phyloP scores from a whole-genome alignment of 2,113 vertebrate species.

The Pomatorhinus ruficollis region DNA sequence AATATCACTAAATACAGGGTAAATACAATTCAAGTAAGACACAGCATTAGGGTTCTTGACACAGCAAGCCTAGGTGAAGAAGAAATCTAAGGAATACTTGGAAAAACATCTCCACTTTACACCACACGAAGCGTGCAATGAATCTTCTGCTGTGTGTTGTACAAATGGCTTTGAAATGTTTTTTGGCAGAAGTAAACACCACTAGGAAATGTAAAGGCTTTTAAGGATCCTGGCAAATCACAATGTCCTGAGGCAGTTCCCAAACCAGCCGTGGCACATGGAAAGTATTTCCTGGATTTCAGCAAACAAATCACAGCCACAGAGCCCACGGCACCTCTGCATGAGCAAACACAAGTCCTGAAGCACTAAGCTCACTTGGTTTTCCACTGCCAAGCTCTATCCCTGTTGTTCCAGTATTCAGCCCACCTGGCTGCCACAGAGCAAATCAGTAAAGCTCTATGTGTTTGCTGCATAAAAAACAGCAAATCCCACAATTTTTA shows the following conservation, averaged over 20 bases:
- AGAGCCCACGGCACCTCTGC: neutral
- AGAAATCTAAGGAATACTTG: neutral
- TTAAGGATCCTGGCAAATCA: neutral
- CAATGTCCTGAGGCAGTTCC: neutral
- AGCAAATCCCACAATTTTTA: neutral
- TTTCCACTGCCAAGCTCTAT: neutral
- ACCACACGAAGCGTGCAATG: rapidly evolving
- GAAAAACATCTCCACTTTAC: neutral
- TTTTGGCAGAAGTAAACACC: neutral
- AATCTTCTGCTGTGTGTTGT: neutral
- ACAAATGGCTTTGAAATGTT: neutral
- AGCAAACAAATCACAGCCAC: neutral
- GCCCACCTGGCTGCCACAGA: neutral
- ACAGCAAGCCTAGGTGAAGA: neutral
- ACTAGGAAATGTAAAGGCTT: neutral
- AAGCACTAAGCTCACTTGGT: neutral
- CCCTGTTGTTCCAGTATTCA: neutral
- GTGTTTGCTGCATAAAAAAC: neutral
- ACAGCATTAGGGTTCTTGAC: neutral
- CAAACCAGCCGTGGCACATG: neutral
- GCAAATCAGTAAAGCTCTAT: neutral
- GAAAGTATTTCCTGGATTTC: neutral
- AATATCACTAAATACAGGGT: neutral
- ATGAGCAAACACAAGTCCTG: neutral
- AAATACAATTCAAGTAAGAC: neutral